Evolutionary conservation across 2,113 vertebrate genomes (phyloP), one percentile per base, ranked within the genome.

Genomic region (Sula dactylatra): DNA sequence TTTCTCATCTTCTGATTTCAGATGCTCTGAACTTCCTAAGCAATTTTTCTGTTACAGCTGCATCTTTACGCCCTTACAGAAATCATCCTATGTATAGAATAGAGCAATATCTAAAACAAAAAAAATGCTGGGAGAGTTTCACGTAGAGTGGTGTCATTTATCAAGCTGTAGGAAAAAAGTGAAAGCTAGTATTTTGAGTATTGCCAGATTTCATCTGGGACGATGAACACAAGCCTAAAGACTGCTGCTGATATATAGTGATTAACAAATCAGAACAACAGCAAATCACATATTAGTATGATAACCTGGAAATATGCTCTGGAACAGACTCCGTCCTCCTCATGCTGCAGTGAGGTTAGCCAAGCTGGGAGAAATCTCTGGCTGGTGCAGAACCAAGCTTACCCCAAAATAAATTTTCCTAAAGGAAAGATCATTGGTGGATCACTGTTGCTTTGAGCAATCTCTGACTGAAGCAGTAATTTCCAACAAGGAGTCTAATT

Each of bases 1-100:
- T 74, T 91, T 77, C 77, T 94, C 84, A 83, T 92, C n/a, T 88
- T 96, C 94, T 91, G 80, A 86, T 92, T 97, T 85, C 54, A 84
- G 74, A 95, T 54, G 44, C 71, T 96, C 87, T 88, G 49, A 94
- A 87, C 73, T 93, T 97, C 78, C 58, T 45, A 72, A 83, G 81
- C 61, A 84, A 66, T 93, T 95, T 95, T 96, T 93, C 70, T 82
- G 54, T 93, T 93, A n/a, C 56, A 90, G n/a, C 32, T 91, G 54
- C 40, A 79, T 89, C 70, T 95, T 93, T 80, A 77, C 0, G 2
- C 74, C 69, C 40, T 58, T 82, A 50, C 4, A 82, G 54, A 90
- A 96, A 90, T 94, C 38, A 62, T 79, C n/a, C 6, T 36, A 42
- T 49, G 34, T 56, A 72, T n/a, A 61, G 44, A 67, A 24, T 26